phyloP scores from a whole-genome alignment of 1,140 invertebrate genomes.

The Ephestia elutella region DNA sequence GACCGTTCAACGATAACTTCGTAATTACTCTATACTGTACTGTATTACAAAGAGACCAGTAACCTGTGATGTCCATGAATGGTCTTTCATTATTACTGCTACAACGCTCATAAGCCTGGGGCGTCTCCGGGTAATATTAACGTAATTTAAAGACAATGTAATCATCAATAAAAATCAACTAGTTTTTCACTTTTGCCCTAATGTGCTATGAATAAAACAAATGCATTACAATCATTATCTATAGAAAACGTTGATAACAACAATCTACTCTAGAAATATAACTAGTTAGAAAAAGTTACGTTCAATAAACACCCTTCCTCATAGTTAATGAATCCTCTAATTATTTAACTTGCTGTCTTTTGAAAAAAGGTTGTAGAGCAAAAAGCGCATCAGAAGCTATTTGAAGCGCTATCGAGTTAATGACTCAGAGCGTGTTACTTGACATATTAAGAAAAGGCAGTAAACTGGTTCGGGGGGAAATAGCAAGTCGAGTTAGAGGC shows the following conservation, averaged over 20 bases:
- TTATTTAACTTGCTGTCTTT: constrained; percentile 34
- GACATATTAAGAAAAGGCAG: constrained; percentile 56
- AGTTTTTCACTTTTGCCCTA: too few relatives aligned
- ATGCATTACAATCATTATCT: not conserved
- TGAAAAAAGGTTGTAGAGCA: constrained; percentile 28
- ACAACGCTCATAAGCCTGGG: constrained; percentile 20
- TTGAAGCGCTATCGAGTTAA: constrained; percentile 44
- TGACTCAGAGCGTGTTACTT: constrained; percentile 53
- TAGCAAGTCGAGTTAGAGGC: constrained; percentile 27
- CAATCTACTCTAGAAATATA: constrained; percentile 1
- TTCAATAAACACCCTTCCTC: constrained; percentile 23
- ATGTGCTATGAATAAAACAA: constrained; percentile 14
- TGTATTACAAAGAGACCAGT: constrained; percentile 33
- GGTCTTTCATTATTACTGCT: constrained; percentile 50
- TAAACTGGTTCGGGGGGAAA: constrained; percentile 54
- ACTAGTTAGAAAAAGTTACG: constrained; percentile 17
- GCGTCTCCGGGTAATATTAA: constrained; percentile 36
- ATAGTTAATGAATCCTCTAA: constrained; percentile 37
- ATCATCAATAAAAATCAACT: too few relatives aligned
- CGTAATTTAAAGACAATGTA: constrained; percentile 36
- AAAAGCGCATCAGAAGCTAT: constrained; percentile 33
- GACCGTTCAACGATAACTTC: constrained; percentile 34
- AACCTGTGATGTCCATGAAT: constrained; percentile 46
- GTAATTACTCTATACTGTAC: constrained; percentile 42
- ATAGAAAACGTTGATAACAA: constrained; percentile 9